Evolutionary conservation across 2,888 invertebrate genomes (phyloP), one percentile per base, ranked within the genome.

Genomic region (Hartigia nigra): DNA sequence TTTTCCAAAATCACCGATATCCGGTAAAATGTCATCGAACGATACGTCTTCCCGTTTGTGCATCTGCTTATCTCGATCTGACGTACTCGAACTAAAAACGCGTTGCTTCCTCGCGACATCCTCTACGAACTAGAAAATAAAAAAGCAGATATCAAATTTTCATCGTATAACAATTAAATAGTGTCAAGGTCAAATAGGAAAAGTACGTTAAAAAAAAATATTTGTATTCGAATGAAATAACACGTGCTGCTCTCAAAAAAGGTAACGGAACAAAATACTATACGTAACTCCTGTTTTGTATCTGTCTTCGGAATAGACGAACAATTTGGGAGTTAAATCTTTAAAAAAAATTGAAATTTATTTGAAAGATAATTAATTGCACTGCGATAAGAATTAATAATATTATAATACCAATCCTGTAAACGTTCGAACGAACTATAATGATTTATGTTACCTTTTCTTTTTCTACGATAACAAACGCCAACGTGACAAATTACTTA

Each of bases 1-100:
- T 79, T 88, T 85, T 36, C 93, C 93, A 84, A 93, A 93, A 82
- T 92, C 92, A 1, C 93, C 93, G 36, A 93, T 91, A 80, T 92
- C 88, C 0, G 92, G 92, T 75, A 93, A 83, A 74, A 93, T 88
- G 76, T 92, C 92, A 83, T 93, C 93, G 81, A 93, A 92, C 74
- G 92, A 92, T 74, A 91, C 86, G 74, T 90, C 84, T 81, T 89
- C 88, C 37, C 82, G 82, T 37, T 80, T 81, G 5, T 55, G 23
- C 55, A 2, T 55, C 23, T 55, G 23, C 55, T 23, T 55, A 9
- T 55, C 55, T 0, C 55, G 55, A 23, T 55, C 55, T 55, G 55
- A 23, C 14, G 23, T 55, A 5, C 9, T 55, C 55, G 23, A 9
- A 23, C 23, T 23, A 23, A 55, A 9, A 23, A 55, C 23, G 9